These are phyloP conservation scores for Xenopus tropicalis DNA, from an alignment of 2,113 vertebrate species.

Conservation along the genomic window DNA sequence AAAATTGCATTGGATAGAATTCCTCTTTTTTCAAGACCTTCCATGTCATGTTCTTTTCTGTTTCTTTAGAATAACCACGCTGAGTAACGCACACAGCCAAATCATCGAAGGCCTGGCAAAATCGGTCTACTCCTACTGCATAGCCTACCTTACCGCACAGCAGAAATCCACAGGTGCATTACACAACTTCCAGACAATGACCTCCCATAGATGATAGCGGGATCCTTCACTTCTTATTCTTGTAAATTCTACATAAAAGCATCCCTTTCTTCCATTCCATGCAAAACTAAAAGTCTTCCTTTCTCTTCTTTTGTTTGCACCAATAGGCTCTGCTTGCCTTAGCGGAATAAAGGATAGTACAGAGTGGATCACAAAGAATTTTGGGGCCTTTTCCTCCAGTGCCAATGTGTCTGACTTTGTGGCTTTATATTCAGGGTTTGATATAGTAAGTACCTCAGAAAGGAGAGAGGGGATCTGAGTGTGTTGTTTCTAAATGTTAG, in stretches of 20 bases:
- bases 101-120: background rate
- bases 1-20: background rate
- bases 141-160: background rate
- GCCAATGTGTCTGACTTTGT: background rate
- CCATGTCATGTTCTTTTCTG: background rate
- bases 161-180: too few relatives aligned
- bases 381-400: background rate
- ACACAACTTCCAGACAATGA: too few relatives aligned
- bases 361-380: conserved; percentile 4
- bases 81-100: too few relatives aligned
- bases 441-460: too few relatives aligned
- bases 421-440: too few relatives aligned
- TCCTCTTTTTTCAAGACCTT: background rate
- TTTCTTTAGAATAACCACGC: background rate
- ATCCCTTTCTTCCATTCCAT: too few relatives aligned
- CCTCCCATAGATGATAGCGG: too few relatives aligned
- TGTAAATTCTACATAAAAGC: too few relatives aligned
- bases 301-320: background rate
- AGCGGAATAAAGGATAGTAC: background rate
- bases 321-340: conserved; percentile 5
- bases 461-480: too few relatives aligned
- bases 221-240: too few relatives aligned
- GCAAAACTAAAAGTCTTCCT: too few relatives aligned
- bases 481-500: too few relatives aligned
- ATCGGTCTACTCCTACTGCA: background rate